Percentiles rank a stretch among this genome's conserved stretches.
phyloP scores from a whole-genome alignment of 1,140 invertebrate species.

The Phthorimaea operculella region DNA sequence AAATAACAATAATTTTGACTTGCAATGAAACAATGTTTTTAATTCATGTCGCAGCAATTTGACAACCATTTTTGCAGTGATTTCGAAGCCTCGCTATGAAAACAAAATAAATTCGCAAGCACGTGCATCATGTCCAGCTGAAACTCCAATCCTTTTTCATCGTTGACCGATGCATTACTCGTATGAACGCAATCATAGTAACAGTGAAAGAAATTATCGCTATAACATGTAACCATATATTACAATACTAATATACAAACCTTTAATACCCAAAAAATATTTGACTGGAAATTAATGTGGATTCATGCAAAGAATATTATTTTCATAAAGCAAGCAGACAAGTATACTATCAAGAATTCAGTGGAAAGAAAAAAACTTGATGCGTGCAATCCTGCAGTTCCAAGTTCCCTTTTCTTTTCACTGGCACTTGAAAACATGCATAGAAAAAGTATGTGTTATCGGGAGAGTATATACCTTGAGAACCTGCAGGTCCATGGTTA shows the following conservation, averaged over 20 bases:
- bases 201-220: not conserved
- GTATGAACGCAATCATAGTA: not conserved
- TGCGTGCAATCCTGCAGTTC: too few relatives aligned
- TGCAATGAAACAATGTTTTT: not conserved
- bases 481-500: constrained; percentile 72
- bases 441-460: constrained; percentile 57
- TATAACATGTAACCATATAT: not conserved
- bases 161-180: not conserved
- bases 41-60: not conserved
- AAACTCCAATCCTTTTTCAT: not conserved
- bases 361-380: constrained; percentile 22
- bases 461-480: constrained; percentile 75
- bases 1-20: not conserved
- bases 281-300: constrained; percentile 11
- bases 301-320: constrained; percentile 25
- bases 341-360: constrained; percentile 12
- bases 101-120: not conserved
- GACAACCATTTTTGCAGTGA: not conserved
- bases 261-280: too few relatives aligned
- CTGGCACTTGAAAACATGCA: constrained; percentile 42
- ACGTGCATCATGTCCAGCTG: not conserved
- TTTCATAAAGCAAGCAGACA: constrained; percentile 25
- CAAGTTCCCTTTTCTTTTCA: constrained; percentile 20
- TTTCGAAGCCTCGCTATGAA: not conserved
- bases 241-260: too few relatives aligned